Evolutionary conservation across 2,797 vertebrate genomes (phyloP), one percentile per base, ranked within the genome.

Genomic region (Labeo calbasu): DNA sequence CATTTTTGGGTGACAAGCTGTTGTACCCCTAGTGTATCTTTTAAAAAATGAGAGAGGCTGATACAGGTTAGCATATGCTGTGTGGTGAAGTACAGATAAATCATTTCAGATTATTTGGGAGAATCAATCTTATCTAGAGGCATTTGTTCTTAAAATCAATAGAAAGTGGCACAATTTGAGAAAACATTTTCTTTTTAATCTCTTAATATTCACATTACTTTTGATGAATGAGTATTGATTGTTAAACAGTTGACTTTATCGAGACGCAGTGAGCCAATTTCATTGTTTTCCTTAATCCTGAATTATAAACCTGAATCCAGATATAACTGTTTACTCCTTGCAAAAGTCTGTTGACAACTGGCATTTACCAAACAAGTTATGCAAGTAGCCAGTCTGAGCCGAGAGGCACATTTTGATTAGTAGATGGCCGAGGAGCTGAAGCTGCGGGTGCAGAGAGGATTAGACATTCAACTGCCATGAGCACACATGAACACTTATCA

Each of bases 391-490:
- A 0, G 36, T 55, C 51, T 77, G 50, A 77, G 21, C 48, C 15
- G 6, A 57, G 23, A 48, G 63, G 63, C 17, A 17, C 7, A 13
- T 84, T 79, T 79, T 79, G 53, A 71, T 78, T 78, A 50, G 66
- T 51, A 51, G 66, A 84, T 61, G 23, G 50, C 36, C 51, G 21
- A 71, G 76, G 13, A 59, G 51, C 75, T 23, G 23, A 69, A 57
- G 14, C 72, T 17, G 11, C 17, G 5, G 55, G 15, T 10, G 21
- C 36, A 77, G 23, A 11, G 17, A 57, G 36, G 50, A 48, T 85
- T 79, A 81, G 83, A 80, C 51, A 59, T 82, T 71, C 25, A 81
- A 70, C 19, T 10, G 1, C 17, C 51, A 61, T 65, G 46, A 63
- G 55, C 81, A 71, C 57, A 43, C 15, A 61, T 32, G 23, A 14